A percentile compares a stretch with the other conserved stretches of the same genome.
Conservation (phyloP, 2,113 vertebrate genomes). For the Callospermophilus lateralis region DNA sequence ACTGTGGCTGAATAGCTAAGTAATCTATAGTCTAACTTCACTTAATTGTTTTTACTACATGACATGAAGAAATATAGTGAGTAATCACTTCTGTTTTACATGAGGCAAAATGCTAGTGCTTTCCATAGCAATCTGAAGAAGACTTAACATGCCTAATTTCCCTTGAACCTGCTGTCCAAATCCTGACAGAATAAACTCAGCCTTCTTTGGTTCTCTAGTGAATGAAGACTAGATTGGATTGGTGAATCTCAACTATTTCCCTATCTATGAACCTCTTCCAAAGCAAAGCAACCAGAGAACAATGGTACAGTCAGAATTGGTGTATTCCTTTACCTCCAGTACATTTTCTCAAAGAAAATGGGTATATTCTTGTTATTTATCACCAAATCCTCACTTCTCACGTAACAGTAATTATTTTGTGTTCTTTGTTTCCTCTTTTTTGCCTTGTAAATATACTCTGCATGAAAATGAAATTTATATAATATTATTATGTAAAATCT, state of each 20-base stretch:
- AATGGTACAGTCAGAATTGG: background rate
- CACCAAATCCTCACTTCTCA: constrained; percentile 24
- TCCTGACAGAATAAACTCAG: constrained; percentile 56
- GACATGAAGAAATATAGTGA: constrained; percentile 75
- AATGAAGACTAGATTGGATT: constrained; percentile 45
- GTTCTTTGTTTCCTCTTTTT: background rate
- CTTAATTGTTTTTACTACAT: constrained; percentile 74
- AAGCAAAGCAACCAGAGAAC: constrained; percentile 35
- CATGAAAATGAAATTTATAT: background rate
- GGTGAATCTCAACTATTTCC: constrained; percentile 46
- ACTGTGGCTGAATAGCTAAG: constrained; percentile 70
- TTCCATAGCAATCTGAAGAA: constrained; percentile 68
- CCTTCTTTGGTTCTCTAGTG: constrained; percentile 52
- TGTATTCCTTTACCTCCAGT: background rate
- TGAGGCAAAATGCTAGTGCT: constrained; percentile 65
- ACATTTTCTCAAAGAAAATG: constrained; percentile 12
- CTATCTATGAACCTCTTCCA: constrained; percentile 4
- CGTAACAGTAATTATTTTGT: constrained; percentile 1
- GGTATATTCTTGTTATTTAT: constrained; percentile 11
- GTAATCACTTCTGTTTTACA: constrained; percentile 68
- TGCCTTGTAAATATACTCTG: constrained; percentile 10
- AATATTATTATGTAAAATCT: constrained; percentile 38
- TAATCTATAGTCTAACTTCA: constrained; percentile 76
- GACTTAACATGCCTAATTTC: constrained; percentile 57
- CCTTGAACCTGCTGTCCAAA: constrained; percentile 57